phyloP scores from a whole-genome alignment of 2,797 vertebrate genomes.

The Phalanger gymnotis region DNA sequence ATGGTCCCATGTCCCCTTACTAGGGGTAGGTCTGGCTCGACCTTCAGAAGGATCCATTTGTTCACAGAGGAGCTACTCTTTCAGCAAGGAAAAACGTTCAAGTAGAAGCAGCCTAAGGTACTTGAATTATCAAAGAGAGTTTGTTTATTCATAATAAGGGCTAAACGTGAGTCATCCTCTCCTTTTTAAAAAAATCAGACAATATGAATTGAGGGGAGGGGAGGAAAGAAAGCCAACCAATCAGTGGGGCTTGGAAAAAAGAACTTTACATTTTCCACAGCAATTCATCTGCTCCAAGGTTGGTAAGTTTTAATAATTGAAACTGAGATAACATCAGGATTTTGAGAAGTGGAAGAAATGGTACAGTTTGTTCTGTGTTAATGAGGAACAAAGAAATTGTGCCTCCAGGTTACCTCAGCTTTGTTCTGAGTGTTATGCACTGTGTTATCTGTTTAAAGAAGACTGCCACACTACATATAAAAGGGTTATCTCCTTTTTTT shows the following conservation, averaged over 20 bases:
- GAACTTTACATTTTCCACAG: constrained; percentile 52
- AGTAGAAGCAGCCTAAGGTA: not conserved
- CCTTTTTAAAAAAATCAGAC: constrained; percentile 42
- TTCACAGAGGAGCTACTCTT: not conserved
- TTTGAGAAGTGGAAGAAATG: constrained; percentile 29
- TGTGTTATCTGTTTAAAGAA: not conserved
- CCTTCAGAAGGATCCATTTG: constrained; percentile 34
- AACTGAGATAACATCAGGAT: constrained; percentile 36
- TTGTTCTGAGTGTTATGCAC: constrained; percentile 25
- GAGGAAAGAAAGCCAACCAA: not conserved
- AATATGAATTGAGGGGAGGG: not conserved
- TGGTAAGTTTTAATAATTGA: constrained; percentile 48
- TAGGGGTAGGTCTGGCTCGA: not conserved
- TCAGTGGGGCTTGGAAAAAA: constrained; percentile 28
- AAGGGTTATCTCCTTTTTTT: constrained; percentile 13
- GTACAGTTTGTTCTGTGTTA: constrained; percentile 20
- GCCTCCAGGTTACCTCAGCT: constrained; percentile 5
- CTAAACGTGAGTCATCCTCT: not conserved
- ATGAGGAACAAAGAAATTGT: constrained; percentile 23
- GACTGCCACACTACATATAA: not conserved
- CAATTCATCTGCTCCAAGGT: constrained; percentile 33
- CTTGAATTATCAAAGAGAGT: not conserved
- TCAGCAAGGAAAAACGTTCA: constrained; percentile 31
- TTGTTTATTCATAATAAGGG: constrained; percentile 22
- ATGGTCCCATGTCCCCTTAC: not conserved